phyloP scores from a whole-genome alignment of 2,797 vertebrate genomes.

The Sebastes ruberrimus region DNA sequence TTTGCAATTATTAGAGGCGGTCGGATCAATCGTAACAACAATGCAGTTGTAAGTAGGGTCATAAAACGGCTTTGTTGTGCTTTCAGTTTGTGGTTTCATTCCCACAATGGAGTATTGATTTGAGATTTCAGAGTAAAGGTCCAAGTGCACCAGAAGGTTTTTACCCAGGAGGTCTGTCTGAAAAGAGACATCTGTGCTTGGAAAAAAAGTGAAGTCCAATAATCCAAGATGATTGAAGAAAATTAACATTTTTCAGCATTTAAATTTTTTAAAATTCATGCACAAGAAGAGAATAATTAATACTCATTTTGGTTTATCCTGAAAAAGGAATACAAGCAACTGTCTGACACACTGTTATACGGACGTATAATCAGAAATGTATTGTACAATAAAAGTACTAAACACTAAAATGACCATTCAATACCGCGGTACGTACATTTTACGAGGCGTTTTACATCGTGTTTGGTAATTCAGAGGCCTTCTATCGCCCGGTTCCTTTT shows the following conservation, averaged over 20 bases:
- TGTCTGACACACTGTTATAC: background rate
- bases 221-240: background rate
- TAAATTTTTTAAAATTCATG: background rate
- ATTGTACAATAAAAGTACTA: background rate
- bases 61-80: conserved; percentile 26
- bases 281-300: background rate
- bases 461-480: background rate
- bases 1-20: background rate
- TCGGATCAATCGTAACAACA: conserved; percentile 10
- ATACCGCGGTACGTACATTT: background rate
- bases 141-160: conserved; percentile 8
- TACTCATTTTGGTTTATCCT: background rate
- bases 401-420: background rate
- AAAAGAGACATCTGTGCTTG: conserved; percentile 17
- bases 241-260: background rate
- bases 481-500: background rate
- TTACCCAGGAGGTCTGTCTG: background rate
- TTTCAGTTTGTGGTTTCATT: conserved; percentile 30
- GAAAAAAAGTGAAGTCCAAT: conserved; percentile 14
- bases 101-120: conserved; percentile 48
- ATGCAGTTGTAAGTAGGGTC: conserved; percentile 11
- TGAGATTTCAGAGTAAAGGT: conserved; percentile 20
- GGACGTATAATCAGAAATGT: background rate
- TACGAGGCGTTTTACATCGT: background rate
- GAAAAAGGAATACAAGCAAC: background rate